Evolutionary conservation across 1,140 invertebrate species (phyloP), one percentile per base, ranked within the genome.

Genomic region (Drosophila lini): DNA sequence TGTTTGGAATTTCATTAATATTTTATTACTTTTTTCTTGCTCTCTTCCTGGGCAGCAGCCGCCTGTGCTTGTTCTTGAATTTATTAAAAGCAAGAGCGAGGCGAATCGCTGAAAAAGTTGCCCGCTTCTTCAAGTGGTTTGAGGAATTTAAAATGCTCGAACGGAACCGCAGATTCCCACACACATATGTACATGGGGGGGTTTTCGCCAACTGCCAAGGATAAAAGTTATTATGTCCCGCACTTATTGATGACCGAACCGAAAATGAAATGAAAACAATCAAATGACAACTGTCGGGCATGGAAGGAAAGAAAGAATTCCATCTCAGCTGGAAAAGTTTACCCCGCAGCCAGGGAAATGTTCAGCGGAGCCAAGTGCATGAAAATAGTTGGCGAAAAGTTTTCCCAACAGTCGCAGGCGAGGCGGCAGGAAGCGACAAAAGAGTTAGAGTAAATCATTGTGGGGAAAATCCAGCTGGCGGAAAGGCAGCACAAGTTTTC

Each of bases 1-100:
- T 91, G 90, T 91, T 88, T 82, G 90, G 90, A 91, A 91, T 91
- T 91, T 91, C 90, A 91, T 91, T 91, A 91, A 91, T 91, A 91
- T 91, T 91, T 91, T 84, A 91, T 91, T 90, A 84, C 90, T 79
- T 90, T 90, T 84, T 71, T 55, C 36, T 22, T 22, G 19, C 42
- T 50, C 19, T 60, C 41, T 53, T 55, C 63, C 57, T 53, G 70
- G 9, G 63, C 64, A 53, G 61, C 63, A 58, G 74, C 19, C 58
- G 52, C 34, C 19, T 58, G 41, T 58, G 58, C 57, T 63, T 61
- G 63, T 86, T 77, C 60, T 70, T 90, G 81, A 90, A 90, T 90
- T 82, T 90, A 90, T 90, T 90, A 85, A 90, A 78, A 41, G 69
- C 69, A 81, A 85, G 75, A 36, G 69, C 69, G 19, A 15, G 19